Conservation (phyloP, 1,140 invertebrate species). For the Plodia interpunctella region DNA sequence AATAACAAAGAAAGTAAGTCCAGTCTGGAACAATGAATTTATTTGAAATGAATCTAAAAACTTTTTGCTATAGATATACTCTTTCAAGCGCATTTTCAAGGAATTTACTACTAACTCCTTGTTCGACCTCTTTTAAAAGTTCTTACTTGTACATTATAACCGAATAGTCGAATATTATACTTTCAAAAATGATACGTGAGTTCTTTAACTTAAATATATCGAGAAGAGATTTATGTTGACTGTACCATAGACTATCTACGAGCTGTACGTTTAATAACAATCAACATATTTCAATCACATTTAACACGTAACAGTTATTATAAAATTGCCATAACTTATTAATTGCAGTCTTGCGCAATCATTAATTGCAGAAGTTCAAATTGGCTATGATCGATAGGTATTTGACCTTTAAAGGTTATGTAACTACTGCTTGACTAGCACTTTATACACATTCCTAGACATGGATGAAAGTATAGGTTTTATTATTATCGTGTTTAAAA, state of each 20-base stretch:
- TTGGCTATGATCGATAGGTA: not conserved
- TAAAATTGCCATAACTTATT: not conserved
- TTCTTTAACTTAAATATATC: too few relatives aligned
- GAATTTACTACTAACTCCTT: too few relatives aligned
- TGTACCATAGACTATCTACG: not conserved
- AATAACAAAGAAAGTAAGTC: too few relatives aligned
- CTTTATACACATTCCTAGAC: not conserved
- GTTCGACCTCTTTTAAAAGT: too few relatives aligned
- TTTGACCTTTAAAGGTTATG: not conserved
- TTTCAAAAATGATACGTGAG: too few relatives aligned
- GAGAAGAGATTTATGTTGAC: not conserved
- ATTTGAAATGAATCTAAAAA: too few relatives aligned
- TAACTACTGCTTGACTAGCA: too few relatives aligned
- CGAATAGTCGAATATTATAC: too few relatives aligned
- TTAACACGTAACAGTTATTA: constrained; percentile 1
- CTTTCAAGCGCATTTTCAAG: too few relatives aligned
- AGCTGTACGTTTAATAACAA: not conserved
- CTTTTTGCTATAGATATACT: too few relatives aligned
- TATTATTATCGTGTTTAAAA: not conserved
- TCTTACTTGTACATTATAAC: too few relatives aligned
- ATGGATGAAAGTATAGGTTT: not conserved
- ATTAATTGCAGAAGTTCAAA: not conserved
- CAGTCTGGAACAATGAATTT: too few relatives aligned
- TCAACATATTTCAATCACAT: not conserved
- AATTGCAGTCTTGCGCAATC: not conserved